Evolutionary conservation across 2,888 invertebrate species (phyloP).

Genomic region (Dorcus hopei): DNA sequence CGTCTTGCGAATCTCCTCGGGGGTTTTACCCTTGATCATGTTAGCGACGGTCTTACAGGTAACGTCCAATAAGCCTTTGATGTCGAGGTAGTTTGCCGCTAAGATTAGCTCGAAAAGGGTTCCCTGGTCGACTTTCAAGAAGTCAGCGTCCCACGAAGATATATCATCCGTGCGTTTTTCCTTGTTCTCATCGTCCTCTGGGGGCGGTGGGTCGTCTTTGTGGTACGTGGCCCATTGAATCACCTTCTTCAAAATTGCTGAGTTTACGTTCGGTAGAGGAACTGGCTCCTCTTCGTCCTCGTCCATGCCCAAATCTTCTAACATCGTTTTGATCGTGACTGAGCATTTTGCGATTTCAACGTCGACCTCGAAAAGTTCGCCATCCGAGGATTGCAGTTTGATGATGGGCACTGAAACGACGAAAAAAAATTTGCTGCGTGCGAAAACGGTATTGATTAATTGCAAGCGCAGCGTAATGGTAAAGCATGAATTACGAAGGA

Average conservation of each 20-base stretch:
- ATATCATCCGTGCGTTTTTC: constrained; percentile 99
- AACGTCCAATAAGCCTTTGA: constrained; percentile 92
- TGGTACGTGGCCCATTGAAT: constrained; percentile 92
- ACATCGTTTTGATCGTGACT: constrained; percentile 97
- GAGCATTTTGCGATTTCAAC: constrained; percentile 97
- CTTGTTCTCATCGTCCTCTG: constrained; percentile 96
- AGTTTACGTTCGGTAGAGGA: constrained; percentile 95
- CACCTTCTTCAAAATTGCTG: constrained; percentile 92
- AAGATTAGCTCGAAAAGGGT: constrained; percentile 94
- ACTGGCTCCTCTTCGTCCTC: constrained; percentile 93
- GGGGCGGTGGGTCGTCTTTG: constrained; percentile 92
- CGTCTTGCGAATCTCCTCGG: constrained; percentile 93
- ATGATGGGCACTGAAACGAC: constrained; percentile 81
- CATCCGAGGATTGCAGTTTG: constrained; percentile 92
- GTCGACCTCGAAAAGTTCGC: constrained; percentile 93
- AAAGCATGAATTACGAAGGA: too few relatives aligned
- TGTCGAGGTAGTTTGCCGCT: constrained; percentile 96
- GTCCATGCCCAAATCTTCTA: constrained; percentile 90
- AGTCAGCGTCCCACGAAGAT: constrained; percentile 98
- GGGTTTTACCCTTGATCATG: constrained; percentile 98
- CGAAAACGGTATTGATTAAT: not conserved
- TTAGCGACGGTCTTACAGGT: constrained; percentile 98
- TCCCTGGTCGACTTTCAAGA: constrained; percentile 96
- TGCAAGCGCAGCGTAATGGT: too few relatives aligned
- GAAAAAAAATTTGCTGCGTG: not conserved